Conservation (phyloP, 2,113 vertebrate species). For the Glaucidium brasilianum region DNA sequence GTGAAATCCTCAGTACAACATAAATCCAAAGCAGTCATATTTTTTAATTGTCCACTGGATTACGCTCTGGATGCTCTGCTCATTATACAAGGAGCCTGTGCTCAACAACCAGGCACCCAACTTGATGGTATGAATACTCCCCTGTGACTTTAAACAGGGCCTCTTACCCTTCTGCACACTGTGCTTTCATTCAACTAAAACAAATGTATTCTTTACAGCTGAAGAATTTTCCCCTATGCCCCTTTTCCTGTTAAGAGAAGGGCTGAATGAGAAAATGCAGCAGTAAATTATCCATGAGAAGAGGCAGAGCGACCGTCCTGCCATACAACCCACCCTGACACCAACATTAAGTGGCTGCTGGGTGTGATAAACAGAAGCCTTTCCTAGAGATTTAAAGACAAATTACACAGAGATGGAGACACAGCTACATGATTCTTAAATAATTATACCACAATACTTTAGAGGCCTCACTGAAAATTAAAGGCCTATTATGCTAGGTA, state of each 20-base stretch:
- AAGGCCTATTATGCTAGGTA: not conserved
- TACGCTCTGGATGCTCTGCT: rapidly evolving
- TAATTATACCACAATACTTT: not conserved
- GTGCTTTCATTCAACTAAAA: not conserved
- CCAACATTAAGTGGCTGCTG: not conserved
- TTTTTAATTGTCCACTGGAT: not conserved
- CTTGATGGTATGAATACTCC: not conserved
- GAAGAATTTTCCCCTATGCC: not conserved
- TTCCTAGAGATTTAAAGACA: not conserved
- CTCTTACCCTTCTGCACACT: not conserved
- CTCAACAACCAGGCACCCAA: rapidly evolving
- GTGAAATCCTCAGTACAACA: not conserved
- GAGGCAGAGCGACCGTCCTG: not conserved
- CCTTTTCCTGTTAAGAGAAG: not conserved
- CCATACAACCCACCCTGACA: not conserved
- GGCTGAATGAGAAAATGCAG: not conserved
- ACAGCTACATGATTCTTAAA: not conserved
- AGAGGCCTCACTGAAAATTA: not conserved
- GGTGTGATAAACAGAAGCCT: not conserved
- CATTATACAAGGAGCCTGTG: not conserved
- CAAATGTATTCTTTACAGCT: not conserved
- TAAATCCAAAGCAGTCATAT: not conserved
- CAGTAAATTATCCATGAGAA: not conserved
- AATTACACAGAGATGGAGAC: not conserved
- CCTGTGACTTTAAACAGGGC: not conserved